A percentile compares a stretch with the other conserved stretches of the same genome.
Conservation (phyloP, 2,797 vertebrate genomes). For the Schizopygopsis malacanthus region DNA sequence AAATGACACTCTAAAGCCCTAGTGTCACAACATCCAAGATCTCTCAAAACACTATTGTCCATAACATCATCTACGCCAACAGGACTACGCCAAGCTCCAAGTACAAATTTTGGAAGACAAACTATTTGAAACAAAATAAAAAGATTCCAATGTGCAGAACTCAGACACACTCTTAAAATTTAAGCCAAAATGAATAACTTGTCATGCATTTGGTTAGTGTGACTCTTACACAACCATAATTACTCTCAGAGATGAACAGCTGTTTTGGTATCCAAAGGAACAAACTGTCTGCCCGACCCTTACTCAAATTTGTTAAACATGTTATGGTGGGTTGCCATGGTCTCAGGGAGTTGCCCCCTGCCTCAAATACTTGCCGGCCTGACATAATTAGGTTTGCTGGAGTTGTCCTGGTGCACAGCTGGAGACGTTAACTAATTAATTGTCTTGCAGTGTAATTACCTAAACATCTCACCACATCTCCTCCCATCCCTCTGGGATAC, state of each 20-base stretch:
- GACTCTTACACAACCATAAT: not conserved
- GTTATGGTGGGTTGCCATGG: slow-evolving; percentile 46
- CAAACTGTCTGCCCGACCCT: not conserved
- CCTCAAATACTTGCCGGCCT: slow-evolving; percentile 40
- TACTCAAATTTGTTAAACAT: slow-evolving; percentile 16
- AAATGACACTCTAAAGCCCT: not conserved
- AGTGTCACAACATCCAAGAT: not conserved
- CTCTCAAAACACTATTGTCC: not conserved
- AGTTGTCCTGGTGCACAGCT: slow-evolving; percentile 35
- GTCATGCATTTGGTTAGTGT: not conserved
- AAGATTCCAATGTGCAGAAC: slow-evolving; percentile 5
- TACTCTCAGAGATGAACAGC: slow-evolving; percentile 36
- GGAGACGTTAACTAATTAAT: slow-evolving; percentile 46
- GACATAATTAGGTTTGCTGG: slow-evolving; percentile 38
- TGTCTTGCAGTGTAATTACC: slow-evolving; percentile 42
- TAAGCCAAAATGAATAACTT: slow-evolving; percentile 9
- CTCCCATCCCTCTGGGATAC: slow-evolving; percentile 29
- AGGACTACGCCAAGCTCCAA: not conserved
- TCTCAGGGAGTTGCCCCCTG: slow-evolving; percentile 37
- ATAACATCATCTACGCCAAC: not conserved
- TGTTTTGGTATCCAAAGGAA: slow-evolving; percentile 15
- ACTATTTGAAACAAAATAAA: not conserved
- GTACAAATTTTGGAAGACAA: not conserved
- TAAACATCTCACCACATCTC: slow-evolving; percentile 26
- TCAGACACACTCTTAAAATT: not conserved